Conservation (phyloP, 2,113 vertebrate genomes). For the Myotis brandtii region DNA sequence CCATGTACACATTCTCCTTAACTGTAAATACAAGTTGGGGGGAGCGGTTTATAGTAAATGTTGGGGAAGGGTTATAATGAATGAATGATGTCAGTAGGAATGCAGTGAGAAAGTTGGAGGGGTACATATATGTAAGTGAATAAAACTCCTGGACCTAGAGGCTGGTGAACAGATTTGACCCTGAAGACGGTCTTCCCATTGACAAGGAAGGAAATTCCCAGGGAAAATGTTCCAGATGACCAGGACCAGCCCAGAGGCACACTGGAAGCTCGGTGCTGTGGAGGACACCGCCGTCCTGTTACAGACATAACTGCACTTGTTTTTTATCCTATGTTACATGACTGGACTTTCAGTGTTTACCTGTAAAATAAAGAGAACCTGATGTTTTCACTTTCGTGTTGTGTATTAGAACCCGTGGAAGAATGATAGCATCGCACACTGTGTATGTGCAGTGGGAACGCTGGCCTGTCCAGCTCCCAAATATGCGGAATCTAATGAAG, state of each 20-base stretch:
- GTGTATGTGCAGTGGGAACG: rapidly evolving
- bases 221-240: neutral
- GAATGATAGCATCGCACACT: neutral
- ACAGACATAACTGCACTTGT: neutral
- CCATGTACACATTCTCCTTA: conserved; percentile 80
- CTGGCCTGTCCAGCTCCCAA: neutral
- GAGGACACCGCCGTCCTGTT: neutral
- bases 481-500: neutral
- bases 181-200: conserved; percentile 43
- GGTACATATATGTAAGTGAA: neutral
- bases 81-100: neutral
- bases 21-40: conserved; percentile 55
- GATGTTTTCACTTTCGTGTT: conserved; percentile 53
- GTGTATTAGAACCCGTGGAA: neutral
- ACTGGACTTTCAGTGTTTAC: conserved; percentile 56
- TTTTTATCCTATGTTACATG: conserved; percentile 44
- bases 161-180: neutral
- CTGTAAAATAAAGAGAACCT: conserved; percentile 68
- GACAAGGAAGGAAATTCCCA: conserved; percentile 39
- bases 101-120: neutral
- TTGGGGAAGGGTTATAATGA: conserved; percentile 7
- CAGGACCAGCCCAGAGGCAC: neutral
- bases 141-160: conserved; percentile 3
- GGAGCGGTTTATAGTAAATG: neutral
- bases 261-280: neutral